Evolutionary conservation across 2,888 invertebrate species (phyloP).

Genomic region (Hoplodrina ambigua): DNA sequence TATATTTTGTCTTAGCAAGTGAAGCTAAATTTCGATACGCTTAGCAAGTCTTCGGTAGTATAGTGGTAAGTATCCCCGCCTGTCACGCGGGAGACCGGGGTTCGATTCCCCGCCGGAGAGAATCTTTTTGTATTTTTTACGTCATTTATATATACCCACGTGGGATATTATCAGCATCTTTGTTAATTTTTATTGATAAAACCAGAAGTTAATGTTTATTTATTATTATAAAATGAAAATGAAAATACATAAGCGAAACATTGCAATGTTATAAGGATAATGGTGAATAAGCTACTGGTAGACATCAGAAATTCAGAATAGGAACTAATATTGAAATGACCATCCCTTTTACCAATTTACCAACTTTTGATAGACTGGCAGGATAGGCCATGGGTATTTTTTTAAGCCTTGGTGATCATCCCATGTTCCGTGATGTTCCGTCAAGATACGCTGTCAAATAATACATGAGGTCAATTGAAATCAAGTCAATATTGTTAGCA

Average conservation of each 20-base stretch:
- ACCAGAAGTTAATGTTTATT: not conserved
- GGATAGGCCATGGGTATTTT: no score
- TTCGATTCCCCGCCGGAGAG: slow-evolving; percentile 90
- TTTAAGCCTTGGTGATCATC: not conserved
- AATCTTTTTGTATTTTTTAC: slow-evolving; percentile 59
- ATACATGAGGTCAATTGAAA: not conserved
- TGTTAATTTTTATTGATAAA: not conserved
- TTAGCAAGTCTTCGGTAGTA: slow-evolving; percentile 85
- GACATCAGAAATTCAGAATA: no score
- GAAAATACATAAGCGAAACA: no score
- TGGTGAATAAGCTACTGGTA: no score
- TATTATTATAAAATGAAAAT: no score
- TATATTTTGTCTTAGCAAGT: not conserved
- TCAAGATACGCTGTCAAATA: not conserved
- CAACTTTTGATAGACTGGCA: no score
- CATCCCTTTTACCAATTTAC: no score
- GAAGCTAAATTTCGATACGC: not conserved
- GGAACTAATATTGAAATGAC: no score
- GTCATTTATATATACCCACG: not conserved
- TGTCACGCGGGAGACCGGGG: slow-evolving; percentile 91
- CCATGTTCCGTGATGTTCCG: no score
- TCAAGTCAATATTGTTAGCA: no score
- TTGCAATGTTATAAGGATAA: no score
- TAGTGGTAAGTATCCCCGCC: slow-evolving; percentile 91
- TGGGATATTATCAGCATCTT: not conserved